Evolutionary conservation across 2,113 vertebrate species (phyloP), one percentile per base, ranked within the genome.

Genomic region (Suncus etruscus): DNA sequence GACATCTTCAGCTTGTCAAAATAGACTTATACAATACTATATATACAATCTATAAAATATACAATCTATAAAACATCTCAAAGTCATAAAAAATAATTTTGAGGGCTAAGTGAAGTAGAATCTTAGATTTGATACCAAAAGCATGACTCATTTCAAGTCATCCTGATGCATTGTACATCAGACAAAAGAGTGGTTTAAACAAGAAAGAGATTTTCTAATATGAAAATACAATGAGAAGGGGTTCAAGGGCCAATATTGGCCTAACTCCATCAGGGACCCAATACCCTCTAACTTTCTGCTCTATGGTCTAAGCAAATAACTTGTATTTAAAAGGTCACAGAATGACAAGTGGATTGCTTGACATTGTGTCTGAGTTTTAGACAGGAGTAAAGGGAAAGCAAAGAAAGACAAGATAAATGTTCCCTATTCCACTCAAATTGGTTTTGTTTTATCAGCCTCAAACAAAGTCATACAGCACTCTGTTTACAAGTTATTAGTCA

Each of bases 91-190:
- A 63, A 79, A 39, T 65, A 45, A 15, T 50, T 74, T 86, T 58
- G 68, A 81, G 24, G 68, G 12, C 32, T 48, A 75, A 81, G 14
- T 14, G 15, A 27, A 89, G 61, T 32, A 85, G 50, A 69, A 16
- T 82, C n/a, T 86, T 65, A 92, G 78, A 22, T 85, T 80, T 93
- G 48, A 86, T 18, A 81, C 29, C 11, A 75, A 29, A 89, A 66
- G 31, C 47, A 29, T 39, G 32, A 78, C 47, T 47, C 18, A 47
- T 73, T 54, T 47, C 72, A 85, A 45, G 47, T 65, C 79, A 85
- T 25, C 5, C 10, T 85, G 24, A 61, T 50, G 29, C 10, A 51
- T 1, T 39, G 32, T 32, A 29, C 16, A 83, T 86, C 75, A 90
- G 70, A 47, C 69, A 45, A 76, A 81, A 27, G 22, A 82, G 25